Conservation (phyloP, 2,888 invertebrate genomes). For the Drosophila algonquin region DNA sequence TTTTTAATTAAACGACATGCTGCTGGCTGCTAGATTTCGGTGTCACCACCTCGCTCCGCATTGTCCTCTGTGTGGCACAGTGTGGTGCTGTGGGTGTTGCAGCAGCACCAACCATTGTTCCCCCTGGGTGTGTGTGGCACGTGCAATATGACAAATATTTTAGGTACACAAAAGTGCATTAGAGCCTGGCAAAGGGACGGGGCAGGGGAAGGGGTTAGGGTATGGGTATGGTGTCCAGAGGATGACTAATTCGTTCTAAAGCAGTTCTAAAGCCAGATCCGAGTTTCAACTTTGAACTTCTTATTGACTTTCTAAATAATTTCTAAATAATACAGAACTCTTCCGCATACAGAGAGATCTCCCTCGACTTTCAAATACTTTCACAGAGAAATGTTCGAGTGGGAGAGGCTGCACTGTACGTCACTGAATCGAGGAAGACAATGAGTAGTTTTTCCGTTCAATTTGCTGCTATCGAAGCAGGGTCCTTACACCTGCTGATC, state of each 20-base stretch:
- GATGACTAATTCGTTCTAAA: constrained; percentile 21
- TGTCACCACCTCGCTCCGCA: constrained; percentile 50
- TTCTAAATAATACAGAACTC: no score
- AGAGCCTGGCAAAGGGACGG: not conserved
- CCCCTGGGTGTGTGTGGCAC: constrained; percentile 45
- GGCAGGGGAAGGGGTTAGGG: not conserved
- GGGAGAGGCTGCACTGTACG: no score
- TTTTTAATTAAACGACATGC: constrained; percentile 77
- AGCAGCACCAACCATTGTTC: constrained; percentile 33
- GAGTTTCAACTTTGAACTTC: not conserved
- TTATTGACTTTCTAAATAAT: no score
- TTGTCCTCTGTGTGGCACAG: constrained; percentile 4
- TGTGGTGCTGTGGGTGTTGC: constrained; percentile 57
- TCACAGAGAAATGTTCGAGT: no score
- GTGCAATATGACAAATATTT: constrained; percentile 78
- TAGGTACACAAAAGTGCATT: constrained; percentile 52
- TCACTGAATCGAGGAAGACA: no score
- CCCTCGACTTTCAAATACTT: no score
- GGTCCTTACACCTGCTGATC: not conserved
- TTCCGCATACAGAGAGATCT: no score
- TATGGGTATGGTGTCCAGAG: constrained; percentile 2
- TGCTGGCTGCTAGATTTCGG: constrained; percentile 55
- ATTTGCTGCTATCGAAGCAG: not conserved
- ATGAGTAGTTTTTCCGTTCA: no score
- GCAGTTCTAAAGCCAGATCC: not conserved